Percentiles rank a stretch among this genome's conserved stretches.
Evolutionary conservation across 2,888 invertebrate species (phyloP).

Genomic region (Leptura quadrifasciata): DNA sequence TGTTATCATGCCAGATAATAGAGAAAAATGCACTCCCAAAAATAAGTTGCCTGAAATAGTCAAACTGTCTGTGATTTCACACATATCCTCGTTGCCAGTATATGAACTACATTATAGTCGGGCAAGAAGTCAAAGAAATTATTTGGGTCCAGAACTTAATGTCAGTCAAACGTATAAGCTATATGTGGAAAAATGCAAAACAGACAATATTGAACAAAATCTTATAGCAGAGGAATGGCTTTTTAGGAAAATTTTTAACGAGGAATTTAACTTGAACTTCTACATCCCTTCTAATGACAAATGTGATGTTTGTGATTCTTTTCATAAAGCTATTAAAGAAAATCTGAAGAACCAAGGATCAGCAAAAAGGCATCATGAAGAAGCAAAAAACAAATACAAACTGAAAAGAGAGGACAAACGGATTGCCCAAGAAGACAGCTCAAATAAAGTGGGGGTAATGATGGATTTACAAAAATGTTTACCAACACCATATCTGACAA

Average conservation of each 20-base stretch:
- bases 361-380: constrained; percentile 5
- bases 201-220: constrained; percentile 8
- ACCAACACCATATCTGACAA: neutral
- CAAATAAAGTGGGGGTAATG: neutral
- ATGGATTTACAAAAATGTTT: no score
- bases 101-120: neutral
- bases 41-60: no score
- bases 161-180: neutral
- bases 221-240: constrained; percentile 12
- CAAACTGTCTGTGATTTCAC: no score
- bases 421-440: neutral
- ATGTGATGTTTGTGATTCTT: no score
- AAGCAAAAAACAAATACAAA: constrained; percentile 2
- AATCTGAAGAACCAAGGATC: neutral
- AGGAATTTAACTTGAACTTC: no score
- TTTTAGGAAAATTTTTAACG: constrained; percentile 5
- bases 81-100: neutral
- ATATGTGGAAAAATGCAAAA: neutral
- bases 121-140: constrained; percentile 1
- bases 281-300: no score
- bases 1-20: no score
- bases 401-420: neutral
- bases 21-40: no score
- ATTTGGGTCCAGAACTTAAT: neutral
- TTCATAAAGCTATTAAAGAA: neutral